Base-by-base conservation (phyloP, 2,113 vertebrate genomes). In the Catharus bicknelli region DNA sequence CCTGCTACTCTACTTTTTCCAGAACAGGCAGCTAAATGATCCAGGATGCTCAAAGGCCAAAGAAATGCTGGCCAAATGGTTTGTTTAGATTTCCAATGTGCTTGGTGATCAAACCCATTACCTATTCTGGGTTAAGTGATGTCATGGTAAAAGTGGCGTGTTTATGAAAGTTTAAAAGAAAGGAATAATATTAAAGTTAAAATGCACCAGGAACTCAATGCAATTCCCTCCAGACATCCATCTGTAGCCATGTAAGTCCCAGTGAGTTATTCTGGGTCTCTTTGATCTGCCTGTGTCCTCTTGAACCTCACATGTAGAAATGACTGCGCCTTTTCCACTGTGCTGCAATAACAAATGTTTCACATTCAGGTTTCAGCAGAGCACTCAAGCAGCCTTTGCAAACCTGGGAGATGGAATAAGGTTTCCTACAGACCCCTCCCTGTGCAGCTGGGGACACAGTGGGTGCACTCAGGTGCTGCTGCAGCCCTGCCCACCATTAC, bases 1-100 rank as follows among this genome's bases (percentile, higher is more conserved):
- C 48, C 62, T 70, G 34, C 84, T 47, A 5, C 57, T 62, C 55
- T 86, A 18, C 38, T 90, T 92, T 63, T 92, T 92, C 80, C 77
- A 92, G 77, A 84, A 70, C 45, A 57, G 2, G 26, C 48, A 61
- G 77, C 69, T 45, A 59, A 66, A 68, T 45, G 61, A 76, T 64
- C 38, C 62, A 72, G 73, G 45, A 64, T 32, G 61, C 69, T 75
- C 69, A 75, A 77, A 78, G 83, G 81, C 76, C 90, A 82, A 89
- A 62, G 32, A 57, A 90, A 73, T 0, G 13, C 17, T 64, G 38
- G 83, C 81, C 61, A 50, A 69, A 64, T 36, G 19, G 26, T 90
- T 75, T 95, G 92, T 92, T 95, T 83, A 93, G 63, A 25, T 93
- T 93, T 95, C 77, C 66, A 81, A 36, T 14, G 42, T 29, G 40